Evolutionary conservation across 92 coral and sea anemone species (phyloP), one percentile per base, ranked within the genome.

Genomic region (Siderastrea radians): DNA sequence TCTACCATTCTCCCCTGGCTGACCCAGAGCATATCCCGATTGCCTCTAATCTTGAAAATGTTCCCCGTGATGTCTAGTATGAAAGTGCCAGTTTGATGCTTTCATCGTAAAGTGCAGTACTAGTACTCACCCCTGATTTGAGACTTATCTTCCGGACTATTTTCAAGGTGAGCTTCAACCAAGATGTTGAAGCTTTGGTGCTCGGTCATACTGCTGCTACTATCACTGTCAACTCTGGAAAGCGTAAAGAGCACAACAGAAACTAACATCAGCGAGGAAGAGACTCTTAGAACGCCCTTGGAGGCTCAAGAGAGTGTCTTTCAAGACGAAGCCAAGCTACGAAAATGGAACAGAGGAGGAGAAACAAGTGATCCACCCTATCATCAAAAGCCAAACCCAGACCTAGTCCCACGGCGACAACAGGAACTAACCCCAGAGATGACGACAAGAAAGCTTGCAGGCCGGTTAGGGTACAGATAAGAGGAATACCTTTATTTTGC

Each of bases 271-370:
- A 49, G 75, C 47, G 75, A 71, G 19, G 75, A 71, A 4, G 57
- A 3, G 38, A 71, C 48, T 51, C 75, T 48, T 13, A 48, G 16
- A 49, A 14, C 38, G 38, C 7, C 38, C 3, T n/a, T 71, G 75
- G 75, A 15, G 12, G 75, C 75, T 51, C 75, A 49, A 47, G 75
- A 71, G 54, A 15, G 48, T 47, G 38, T 49, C 75, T 49, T 71
- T 47, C 1, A 3, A 10, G 75, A 71, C 3, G 75, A 7, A 44
- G 75, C 47, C 3, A 71, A 49, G 43, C 47, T 5, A 6, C 49
- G 72, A 16, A 8, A 68, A 68, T 47, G 14, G n/a, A 49, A 14
- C 26, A 13, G 73, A 43, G 16, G 50, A 68, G 46, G 50, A 3
- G 50, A 14, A 44, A 3, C 49, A 10, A 8, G 11, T 68, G 49